A percentile compares a stretch with the other conserved stretches of the same genome.
These are phyloP conservation scores for Calcarius ornatus DNA, from an alignment of 2,113 vertebrate genomes.

Conservation along the genomic window DNA sequence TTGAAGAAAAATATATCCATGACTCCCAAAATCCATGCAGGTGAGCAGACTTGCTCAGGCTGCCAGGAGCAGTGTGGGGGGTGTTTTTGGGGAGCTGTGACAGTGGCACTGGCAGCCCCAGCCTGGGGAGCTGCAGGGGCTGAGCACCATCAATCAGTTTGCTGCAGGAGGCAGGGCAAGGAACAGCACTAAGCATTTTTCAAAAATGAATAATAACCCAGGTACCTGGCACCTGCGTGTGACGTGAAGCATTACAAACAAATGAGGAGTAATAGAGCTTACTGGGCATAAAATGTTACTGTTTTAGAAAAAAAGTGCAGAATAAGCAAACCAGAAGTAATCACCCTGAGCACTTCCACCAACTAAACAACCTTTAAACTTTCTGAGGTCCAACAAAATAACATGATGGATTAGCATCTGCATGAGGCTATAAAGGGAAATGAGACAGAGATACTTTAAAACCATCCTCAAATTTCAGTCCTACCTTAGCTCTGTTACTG, in stretches of 20 bases:
- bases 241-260: conserved; percentile 63
- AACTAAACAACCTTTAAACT: conserved; percentile 66
- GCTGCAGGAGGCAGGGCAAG: conserved; percentile 23
- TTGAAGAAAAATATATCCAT: neutral
- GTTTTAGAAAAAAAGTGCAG: conserved; percentile 50
- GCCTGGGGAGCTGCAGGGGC: neutral
- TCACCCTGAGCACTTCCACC: conserved; percentile 44
- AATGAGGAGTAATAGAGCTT: conserved; percentile 63
- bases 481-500: neutral
- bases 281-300: conserved; percentile 49
- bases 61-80: no score
- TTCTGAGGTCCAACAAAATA: conserved; percentile 33
- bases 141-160: conserved; percentile 54
- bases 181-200: conserved; percentile 58
- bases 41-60: neutral
- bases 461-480: neutral
- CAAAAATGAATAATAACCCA: conserved; percentile 56
- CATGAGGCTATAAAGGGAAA: neutral
- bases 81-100: neutral
- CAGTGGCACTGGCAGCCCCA: neutral
- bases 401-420: conserved; percentile 51
- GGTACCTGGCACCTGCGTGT: conserved; percentile 37
- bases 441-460: neutral
- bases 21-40: neutral
- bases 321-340: conserved; percentile 57